Evolutionary conservation across 2,888 invertebrate species (phyloP), one percentile per base, ranked within the genome.

Genomic region (Exocentrus adspersus): DNA sequence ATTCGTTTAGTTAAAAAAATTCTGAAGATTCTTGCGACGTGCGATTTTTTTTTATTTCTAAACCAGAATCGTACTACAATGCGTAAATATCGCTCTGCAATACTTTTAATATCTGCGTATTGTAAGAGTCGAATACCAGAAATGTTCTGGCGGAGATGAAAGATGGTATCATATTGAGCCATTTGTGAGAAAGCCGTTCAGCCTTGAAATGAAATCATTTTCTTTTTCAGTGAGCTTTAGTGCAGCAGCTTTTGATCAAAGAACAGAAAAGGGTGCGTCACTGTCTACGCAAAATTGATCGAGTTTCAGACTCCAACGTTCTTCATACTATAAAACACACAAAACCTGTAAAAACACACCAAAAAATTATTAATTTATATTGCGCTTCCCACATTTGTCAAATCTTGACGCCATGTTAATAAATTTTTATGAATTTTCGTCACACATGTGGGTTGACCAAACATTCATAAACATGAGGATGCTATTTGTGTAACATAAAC

Each of bases 121-220:
- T 16, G n/a, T n/a, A 28, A 7, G 24, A 57, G 57, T 57, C 45
- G 46, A 32, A 57, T 57, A 46, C 46, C 57, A 57, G 46, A 57
- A 57, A 46, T 57, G 32, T 46, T 45, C 57, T 57, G 57, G 57
- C 57, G 32, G 24, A 57, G 57, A 57, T 45, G 57, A 57, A 57
- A 57, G 46, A 57, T 57, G 32, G 57, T 57, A 57, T 57, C 57
- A 57, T 46, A 46, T 46, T 45, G 57, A 46, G 32, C 46, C 42
- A 46, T 57, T 57, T 57, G 57, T 57, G 57, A 45, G 57, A 32
- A 46, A 57, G 20, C 57, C 57, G 28, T 57, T 46, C 57, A 57
- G 16, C 57, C 32, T 30, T 30, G 46, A 57, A 57, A 57, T 57
- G 45, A 57, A 57, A 57, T 57, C 57, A 46, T 57, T 57, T n/a